A percentile compares a stretch with the other conserved stretches of the same genome.
These are phyloP conservation scores for Sinotaia quadrata DNA, from an alignment of 2,888 invertebrate species.

Conservation along the genomic window DNA sequence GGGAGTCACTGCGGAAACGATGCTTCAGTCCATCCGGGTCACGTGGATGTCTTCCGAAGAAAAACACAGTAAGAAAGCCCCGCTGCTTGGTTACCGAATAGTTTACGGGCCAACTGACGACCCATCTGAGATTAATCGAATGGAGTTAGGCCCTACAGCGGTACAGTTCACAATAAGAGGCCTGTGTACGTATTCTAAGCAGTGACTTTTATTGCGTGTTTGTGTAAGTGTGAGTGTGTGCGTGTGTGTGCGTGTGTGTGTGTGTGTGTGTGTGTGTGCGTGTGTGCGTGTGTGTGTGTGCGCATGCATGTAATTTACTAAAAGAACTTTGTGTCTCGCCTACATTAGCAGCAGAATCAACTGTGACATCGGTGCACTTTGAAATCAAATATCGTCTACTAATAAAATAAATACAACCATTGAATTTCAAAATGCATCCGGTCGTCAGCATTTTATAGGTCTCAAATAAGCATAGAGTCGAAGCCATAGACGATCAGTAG, in stretches of 20 bases:
- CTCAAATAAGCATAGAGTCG: too few species aligned
- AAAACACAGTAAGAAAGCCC: constrained; percentile 50
- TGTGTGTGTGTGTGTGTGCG: constrained; percentile 4
- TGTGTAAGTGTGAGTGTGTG: neutral
- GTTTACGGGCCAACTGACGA: constrained; percentile 31
- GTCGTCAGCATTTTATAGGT: too few species aligned
- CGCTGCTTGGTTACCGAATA: constrained; percentile 41
- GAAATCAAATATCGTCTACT: too few species aligned
- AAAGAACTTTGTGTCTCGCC: neutral
- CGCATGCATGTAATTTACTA: neutral
- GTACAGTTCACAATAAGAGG: constrained; percentile 31
- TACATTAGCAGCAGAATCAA: too few species aligned
- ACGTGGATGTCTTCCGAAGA: constrained; percentile 33
- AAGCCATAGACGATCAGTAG: too few species aligned
- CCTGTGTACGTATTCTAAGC: constrained; percentile 30
- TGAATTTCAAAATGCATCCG: too few species aligned
- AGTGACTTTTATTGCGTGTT: neutral
- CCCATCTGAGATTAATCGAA: constrained; percentile 28
- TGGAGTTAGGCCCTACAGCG: constrained; percentile 3
- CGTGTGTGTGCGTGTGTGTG: neutral
- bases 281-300: neutral
- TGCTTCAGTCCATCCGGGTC: constrained; percentile 22
- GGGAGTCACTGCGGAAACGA: constrained; percentile 37
- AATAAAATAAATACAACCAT: too few species aligned
- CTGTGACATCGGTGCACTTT: too few species aligned